Percentiles rank a stretch among this genome's conserved stretches.
Conservation (phyloP, 2,113 vertebrate genomes). For the Leptodactylus fuscus region DNA sequence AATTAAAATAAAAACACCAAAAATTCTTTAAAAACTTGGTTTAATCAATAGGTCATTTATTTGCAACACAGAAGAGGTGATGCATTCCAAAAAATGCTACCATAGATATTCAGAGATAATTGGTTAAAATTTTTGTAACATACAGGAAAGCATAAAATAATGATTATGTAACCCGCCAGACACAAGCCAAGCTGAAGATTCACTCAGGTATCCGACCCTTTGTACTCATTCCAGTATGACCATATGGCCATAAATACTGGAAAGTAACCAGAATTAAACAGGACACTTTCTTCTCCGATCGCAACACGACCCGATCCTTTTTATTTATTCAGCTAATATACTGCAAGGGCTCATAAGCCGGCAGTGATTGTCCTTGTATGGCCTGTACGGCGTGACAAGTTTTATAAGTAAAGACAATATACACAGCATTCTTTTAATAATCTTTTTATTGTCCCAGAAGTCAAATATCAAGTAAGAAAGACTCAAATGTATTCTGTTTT, state of each 20-base stretch:
- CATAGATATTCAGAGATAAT: too few species aligned
- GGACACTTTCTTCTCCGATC: neutral
- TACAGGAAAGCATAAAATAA: neutral
- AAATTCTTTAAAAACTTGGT: too few species aligned
- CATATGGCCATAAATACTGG: neutral
- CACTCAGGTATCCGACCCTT: neutral
- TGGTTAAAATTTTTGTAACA: neutral
- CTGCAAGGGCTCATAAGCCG: neutral
- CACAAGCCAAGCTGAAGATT: neutral
- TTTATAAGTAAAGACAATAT: neutral
- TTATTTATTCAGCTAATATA: neutral
- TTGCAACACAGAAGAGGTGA: too few species aligned
- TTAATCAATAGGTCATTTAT: too few species aligned
- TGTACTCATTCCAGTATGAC: slow-evolving; percentile 4
- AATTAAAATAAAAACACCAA: too few species aligned
- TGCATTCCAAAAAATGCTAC: too few species aligned
- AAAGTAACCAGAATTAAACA: neutral
- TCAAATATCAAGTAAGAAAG: neutral
- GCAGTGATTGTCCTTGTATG: neutral
- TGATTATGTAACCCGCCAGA: neutral
- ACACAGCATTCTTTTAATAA: neutral
- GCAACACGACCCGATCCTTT: neutral
- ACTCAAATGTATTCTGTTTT: neutral
- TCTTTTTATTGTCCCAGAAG: neutral
- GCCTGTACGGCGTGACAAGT: neutral